These are phyloP conservation scores for Ctenochaetus hawaiiensis DNA, from an alignment of 2,797 vertebrate species.

Conservation along the genomic window DNA sequence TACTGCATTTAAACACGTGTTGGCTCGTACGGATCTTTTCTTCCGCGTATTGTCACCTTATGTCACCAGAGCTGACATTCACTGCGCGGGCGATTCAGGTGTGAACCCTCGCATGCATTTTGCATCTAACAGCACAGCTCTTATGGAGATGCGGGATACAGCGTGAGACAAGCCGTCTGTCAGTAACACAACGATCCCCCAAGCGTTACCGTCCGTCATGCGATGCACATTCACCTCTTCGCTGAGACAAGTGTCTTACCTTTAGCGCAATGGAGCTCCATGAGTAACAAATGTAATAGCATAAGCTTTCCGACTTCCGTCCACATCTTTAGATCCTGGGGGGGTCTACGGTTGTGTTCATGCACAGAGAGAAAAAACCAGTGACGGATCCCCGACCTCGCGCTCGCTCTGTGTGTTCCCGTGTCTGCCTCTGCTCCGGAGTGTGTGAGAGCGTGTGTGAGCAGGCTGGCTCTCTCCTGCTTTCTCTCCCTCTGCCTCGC, in stretches of 20 bases:
- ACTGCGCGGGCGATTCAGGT: conserved; percentile 4
- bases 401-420: conserved; percentile 35
- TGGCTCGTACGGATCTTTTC: conserved; percentile 9
- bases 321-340: conserved; percentile 84
- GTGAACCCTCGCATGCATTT: neutral
- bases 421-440: conserved; percentile 24
- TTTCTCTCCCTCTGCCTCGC: conserved; percentile 59
- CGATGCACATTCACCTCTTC: conserved; percentile 18
- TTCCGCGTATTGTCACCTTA: conserved; percentile 54
- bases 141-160: neutral
- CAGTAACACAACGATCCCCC: neutral
- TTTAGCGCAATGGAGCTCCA: conserved; percentile 78
- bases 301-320: conserved; percentile 82
- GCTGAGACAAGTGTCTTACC: conserved; percentile 74
- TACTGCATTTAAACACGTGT: conserved; percentile 55
- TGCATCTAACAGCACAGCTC: neutral
- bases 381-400: conserved; percentile 53
- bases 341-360: conserved; percentile 55
- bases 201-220: neutral
- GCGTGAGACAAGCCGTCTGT: neutral
- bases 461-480: conserved; percentile 29
- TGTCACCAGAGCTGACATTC: conserved; percentile 35
- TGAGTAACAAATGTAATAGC: conserved; percentile 83
- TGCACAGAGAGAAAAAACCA: conserved; percentile 42
- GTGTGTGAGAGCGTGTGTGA: conserved; percentile 55